Base-by-base conservation (phyloP, 2,888 invertebrate genomes). In the Melanargia galathea region DNA sequence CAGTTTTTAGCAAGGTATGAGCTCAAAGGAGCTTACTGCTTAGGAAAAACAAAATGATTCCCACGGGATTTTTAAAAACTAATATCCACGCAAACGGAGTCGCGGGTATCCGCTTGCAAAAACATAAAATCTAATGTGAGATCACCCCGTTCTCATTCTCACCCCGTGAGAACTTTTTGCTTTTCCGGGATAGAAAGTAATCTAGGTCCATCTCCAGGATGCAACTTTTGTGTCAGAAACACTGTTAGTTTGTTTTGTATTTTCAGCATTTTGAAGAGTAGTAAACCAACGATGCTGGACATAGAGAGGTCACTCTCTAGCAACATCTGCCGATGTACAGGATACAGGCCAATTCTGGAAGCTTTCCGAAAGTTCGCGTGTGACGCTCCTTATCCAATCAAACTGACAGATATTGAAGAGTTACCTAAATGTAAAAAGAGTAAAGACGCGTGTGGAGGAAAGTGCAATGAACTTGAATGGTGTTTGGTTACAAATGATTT, bases 291-390 rank as follows among this genome's bases (percentile, higher is more conserved):
- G 4, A 93, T 93, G 92, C 85, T 93, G 38, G 93, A 95, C 71
- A 90, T 95, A 22, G 95, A 96, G 76, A 93, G 94, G 71, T 92
- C 94, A 0, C 94, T 96, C 68, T 95, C 94, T 1, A 93, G 95
- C 52, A 95, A 95, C 71, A 93, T 95, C 35, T 96, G 96, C 70
- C 92, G 96, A 45, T 96, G 96, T 77, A 96, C 96, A 0, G 96
- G 96, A 0, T 96, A 95, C 75, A 89, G 95, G 8, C 93, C 96
- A 0, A 96, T 96, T 58, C 79, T 95, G 45, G 95, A 96, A 74
- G 93, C 95, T 1, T 95, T 96, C 82, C 96, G 96, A 77, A 93
- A 93, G 1, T 93, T 95, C 70, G 94, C 94, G 0, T 83, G 75
- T 2, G 95, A 94, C 71, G 92, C 92, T 13, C 86, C 92, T 0